Conservation (phyloP, 2,113 vertebrate genomes). For the Phainopepla nitens region DNA sequence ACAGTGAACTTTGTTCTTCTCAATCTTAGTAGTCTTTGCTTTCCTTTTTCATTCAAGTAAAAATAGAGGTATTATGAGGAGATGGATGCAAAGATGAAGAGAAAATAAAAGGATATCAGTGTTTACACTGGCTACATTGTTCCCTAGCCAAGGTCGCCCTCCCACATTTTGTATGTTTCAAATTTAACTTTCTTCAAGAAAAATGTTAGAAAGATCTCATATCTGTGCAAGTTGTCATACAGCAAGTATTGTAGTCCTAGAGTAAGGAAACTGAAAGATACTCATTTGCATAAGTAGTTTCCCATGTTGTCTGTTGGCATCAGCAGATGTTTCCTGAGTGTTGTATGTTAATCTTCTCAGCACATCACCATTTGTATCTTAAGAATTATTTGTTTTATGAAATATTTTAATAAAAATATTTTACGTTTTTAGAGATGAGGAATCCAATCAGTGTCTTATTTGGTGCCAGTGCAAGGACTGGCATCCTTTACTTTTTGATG, state of each 20-base stretch:
- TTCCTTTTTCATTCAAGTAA: background rate
- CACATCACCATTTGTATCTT: background rate
- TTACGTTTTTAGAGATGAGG: background rate
- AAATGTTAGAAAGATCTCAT: background rate
- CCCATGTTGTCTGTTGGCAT: background rate
- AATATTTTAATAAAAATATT: background rate
- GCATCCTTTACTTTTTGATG: background rate
- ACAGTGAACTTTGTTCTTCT: background rate
- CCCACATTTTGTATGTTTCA: background rate
- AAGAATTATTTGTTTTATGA: background rate
- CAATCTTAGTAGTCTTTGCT: background rate
- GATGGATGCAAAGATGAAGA: background rate
- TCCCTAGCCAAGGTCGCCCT: background rate
- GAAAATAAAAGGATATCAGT: background rate
- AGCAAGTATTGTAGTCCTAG: background rate
- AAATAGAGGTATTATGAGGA: background rate
- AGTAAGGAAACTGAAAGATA: background rate
- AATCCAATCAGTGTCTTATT: background rate
- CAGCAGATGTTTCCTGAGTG: background rate
- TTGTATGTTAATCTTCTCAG: background rate
- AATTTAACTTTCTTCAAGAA: background rate
- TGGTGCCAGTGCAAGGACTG: background rate
- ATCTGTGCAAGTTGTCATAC: background rate
- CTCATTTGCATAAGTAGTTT: background rate
- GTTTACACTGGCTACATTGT: background rate